Evolutionary conservation across 2,797 vertebrate species (phyloP), one percentile per base, ranked within the genome.

Genomic region (Melopsittacus undulatus): DNA sequence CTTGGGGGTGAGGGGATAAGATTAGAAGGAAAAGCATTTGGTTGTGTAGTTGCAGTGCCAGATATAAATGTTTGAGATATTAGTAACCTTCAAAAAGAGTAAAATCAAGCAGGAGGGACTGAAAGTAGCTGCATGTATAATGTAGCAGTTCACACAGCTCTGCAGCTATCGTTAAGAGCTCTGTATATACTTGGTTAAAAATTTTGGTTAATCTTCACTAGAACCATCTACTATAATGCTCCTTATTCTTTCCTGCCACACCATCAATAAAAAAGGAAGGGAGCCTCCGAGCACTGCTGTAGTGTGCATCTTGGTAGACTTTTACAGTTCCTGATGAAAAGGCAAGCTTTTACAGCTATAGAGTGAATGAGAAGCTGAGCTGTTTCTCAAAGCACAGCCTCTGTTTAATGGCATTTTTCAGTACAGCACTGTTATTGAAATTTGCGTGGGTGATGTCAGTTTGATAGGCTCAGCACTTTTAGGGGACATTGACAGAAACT

Each of bases 391-490:
- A 91, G 94, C 69, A 9, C 93, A 92, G 49, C 70, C 14, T 3
- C 57, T 43, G 57, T 92, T 88, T 96, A 72, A 43, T 77, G 43
- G 82, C 11, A 59, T 94, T 96, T 95, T 69, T 91, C 82, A 89
- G 83, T 81, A 63, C 92, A 72, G 84, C 51, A n/a, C 42, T 32
- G 82, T 96, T 94, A 97, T 95, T 96, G 97, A 96, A 96, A 97
- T 96, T 93, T 89, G 95, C 91, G 95, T 94, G 96, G 96, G 97
- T 89, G 94, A 90, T 95, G 96, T 75, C 45, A 40, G 78, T 95
- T 95, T 96, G 97, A 97, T 95, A 90, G 79, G 92, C 96, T 98
- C 98, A 97, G 97, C 97, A 95, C 94, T 98, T 98, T 95, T 78
- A 97, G 96, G 95, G 90, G 94, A 83, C 97, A 97, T 96, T 87